Evolutionary conservation across 2,888 invertebrate genomes (phyloP).

Genomic region (Monoplex corrugatus): DNA sequence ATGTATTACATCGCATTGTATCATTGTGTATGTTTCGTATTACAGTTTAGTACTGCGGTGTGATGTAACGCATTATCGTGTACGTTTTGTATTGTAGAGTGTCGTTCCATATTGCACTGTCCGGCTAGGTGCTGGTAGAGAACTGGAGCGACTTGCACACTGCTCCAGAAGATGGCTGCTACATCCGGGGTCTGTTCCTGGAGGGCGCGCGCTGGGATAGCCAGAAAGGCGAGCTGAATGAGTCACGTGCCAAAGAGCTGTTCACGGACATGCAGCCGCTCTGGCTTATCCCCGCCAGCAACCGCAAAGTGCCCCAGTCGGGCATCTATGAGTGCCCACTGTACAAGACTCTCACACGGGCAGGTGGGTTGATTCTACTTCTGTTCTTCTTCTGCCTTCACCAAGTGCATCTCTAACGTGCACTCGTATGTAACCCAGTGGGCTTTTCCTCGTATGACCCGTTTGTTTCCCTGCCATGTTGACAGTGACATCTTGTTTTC

Average conservation of each 20-base stretch:
- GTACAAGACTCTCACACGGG: conserved; percentile 86
- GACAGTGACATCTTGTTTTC: no score
- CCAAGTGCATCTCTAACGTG: not conserved
- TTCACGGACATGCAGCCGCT: conserved; percentile 87
- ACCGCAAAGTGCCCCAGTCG: conserved; percentile 83
- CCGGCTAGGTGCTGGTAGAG: conserved; percentile 73
- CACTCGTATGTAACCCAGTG: no score
- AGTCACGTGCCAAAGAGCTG: conserved; percentile 81
- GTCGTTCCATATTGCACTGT: no score
- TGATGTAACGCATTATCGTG: no score
- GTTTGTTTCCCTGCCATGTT: no score
- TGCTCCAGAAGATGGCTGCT: conserved; percentile 81
- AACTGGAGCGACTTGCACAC: conserved; percentile 69
- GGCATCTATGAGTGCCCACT: conserved; percentile 86
- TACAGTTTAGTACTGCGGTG: no score
- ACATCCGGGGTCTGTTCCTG: conserved; percentile 80
- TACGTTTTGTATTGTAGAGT: no score
- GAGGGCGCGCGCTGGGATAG: conserved; percentile 81
- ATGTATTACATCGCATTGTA: no score
- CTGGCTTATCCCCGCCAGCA: conserved; percentile 87
- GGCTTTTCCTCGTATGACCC: no score
- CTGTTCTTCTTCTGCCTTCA: not conserved
- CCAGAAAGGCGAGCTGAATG: conserved; percentile 69
- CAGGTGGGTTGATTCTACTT: conserved; percentile 75
- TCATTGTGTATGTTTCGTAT: no score